phyloP scores from a whole-genome alignment of 2,888 invertebrate species.

The Fragum fragum region DNA sequence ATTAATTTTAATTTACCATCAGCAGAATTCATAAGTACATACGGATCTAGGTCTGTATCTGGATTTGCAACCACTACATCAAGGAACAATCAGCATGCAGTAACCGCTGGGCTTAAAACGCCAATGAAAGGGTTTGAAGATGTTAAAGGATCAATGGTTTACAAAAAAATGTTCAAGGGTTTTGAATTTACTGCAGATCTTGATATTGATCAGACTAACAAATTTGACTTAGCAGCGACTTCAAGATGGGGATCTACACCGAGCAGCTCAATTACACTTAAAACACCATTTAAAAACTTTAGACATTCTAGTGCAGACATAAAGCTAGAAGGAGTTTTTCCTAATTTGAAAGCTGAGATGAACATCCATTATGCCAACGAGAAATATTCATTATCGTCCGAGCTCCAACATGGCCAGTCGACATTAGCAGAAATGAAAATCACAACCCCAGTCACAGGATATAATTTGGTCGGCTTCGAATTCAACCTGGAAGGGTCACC shows the following conservation, averaged over 20 bases:
- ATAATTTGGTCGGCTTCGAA: constrained; percentile 33
- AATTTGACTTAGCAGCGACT: neutral
- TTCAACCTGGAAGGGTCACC: constrained; percentile 24
- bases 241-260: constrained; percentile 20
- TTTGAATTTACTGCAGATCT: constrained; percentile 22
- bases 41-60: constrained; percentile 13
- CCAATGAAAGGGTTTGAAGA: constrained; percentile 43
- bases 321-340: constrained; percentile 21
- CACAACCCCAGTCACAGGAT: constrained; percentile 46
- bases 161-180: constrained; percentile 14
- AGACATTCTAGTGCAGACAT: constrained; percentile 8
- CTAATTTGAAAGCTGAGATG: constrained; percentile 30
- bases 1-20: constrained; percentile 4
- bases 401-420: neutral
- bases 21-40: constrained; percentile 17
- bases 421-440: constrained; percentile 22
- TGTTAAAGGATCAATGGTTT: constrained; percentile 24
- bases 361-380: constrained; percentile 22
- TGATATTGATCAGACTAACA: neutral
- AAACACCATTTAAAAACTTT: constrained; percentile 66
- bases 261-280: constrained; percentile 38
- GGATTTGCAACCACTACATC: constrained; percentile 15
- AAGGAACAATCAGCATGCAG: constrained; percentile 16
- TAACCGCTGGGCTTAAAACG: constrained; percentile 22
- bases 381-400: constrained; percentile 22